Base-by-base conservation (phyloP, 2,113 vertebrate species). In the Todiramphus chloris region DNA sequence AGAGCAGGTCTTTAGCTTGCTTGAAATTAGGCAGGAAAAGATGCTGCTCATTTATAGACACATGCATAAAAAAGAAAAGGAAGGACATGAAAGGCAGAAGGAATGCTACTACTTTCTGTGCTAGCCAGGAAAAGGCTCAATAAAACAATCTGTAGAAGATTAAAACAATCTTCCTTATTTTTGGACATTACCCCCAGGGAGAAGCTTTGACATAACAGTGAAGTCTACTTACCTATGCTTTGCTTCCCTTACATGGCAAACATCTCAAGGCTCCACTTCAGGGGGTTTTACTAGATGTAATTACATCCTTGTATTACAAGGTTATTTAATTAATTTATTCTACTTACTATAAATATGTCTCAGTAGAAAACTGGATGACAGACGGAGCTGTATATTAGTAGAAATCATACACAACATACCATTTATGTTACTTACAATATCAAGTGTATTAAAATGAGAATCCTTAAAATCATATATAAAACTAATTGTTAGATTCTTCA, bases 301-400 rank as follows among this genome's bases (percentile, higher is more conserved):
- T 96, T 97, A 94, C 93, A 95, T 68, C 48, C 30, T 89, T 94
- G 35, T 90, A 83, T 69, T 96, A 97, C 78, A 97, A 82, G 86
- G 35, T 87, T 70, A 87, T 86, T 37, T 95, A 94, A 96, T 70
- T 96, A 96, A 96, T 92, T 79, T 74, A 97, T 94, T 91, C 84
- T 91, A 94, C 84, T 96, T 95, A 64, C 37, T 92, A 92, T 77
- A 96, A 96, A 83, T 93, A 95, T 43, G 35, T 89, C 96, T 96
- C 96, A 78, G 77, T 93, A 96, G 95, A 97, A 96, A 95, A 93
- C 94, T 14, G 10, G 62, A 94, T 86, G 76, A 75, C 31, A 96
- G 89, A 96, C 93, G 56, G 85, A 94, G 55, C 28, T 95, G 43
- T 55, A 92, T 91, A 93, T 81, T 94, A 95, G 91, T 94, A 93